Evolutionary conservation across 2,797 vertebrate genomes (phyloP).

Genomic region (Gorsachius magnificus): DNA sequence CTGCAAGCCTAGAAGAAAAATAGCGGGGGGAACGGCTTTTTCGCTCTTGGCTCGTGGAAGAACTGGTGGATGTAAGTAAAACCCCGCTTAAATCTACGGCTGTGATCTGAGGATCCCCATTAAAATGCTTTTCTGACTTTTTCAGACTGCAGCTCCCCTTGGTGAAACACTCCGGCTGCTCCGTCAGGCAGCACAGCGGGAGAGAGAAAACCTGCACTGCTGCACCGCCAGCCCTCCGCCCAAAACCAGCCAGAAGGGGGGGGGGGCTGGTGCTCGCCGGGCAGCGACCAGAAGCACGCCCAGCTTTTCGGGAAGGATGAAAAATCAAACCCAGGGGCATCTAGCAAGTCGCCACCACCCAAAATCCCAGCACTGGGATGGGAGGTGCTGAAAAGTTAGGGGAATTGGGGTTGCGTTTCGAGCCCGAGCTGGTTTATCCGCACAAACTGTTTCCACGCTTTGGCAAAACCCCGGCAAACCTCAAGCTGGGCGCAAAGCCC

Average conservation of each 20-base stretch:
- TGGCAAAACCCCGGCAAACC: neutral
- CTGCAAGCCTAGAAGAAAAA: neutral
- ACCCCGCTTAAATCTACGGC: neutral
- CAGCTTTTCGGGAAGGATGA: neutral
- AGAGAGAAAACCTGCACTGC: neutral
- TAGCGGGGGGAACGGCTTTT: neutral
- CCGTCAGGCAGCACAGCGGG: neutral
- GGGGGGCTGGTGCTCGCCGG: neutral
- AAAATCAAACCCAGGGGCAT: neutral
- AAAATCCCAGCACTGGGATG: neutral
- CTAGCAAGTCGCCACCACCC: neutral
- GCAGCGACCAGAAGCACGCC: neutral
- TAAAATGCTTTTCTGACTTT: neutral
- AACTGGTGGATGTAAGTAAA: neutral
- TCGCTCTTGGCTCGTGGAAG: neutral
- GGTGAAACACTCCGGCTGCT: neutral
- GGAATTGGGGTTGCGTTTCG: neutral
- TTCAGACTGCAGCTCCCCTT: neutral
- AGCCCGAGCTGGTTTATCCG: neutral
- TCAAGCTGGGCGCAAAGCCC: neutral
- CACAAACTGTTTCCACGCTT: accelerated
- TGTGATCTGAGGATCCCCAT: neutral
- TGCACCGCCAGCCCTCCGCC: neutral
- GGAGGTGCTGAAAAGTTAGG: neutral
- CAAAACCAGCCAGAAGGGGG: neutral